Evolutionary conservation across 2,888 invertebrate species (phyloP), one percentile per base, ranked within the genome.

Genomic region (Dascillus cervinus): DNA sequence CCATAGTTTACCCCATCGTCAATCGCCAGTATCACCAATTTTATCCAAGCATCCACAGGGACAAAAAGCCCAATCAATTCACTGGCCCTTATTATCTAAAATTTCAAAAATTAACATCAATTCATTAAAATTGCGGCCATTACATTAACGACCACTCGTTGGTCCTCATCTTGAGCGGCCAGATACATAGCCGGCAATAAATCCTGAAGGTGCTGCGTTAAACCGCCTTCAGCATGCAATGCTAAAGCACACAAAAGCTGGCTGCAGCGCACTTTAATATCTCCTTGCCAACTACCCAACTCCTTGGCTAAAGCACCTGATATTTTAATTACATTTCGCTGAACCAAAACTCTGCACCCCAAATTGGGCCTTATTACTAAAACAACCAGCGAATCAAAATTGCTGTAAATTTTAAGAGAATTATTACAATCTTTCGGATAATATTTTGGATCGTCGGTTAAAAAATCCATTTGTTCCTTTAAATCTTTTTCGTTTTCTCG

Each of bases 401-500:
- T n/a, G 19, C n/a, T 22, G 11, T n/a, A 6, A n/a, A 9, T 6
- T 6, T 11, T 5, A 5, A 19, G 9, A 29, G 8, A 22, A 11
- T 23, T 40, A 47, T 53, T 63, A 75, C 76, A 64, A 45, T 71
- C 63, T 24, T 70, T 57, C 1, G 90, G 90, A 65, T 92, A 92
- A 57, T 89, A 82, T 3, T 66, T 54, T 0, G 80, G 79, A 2
- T 70, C 65, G 29, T 75, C 71, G 32, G 73, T 72, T 4, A 80
- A 70, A 58, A 83, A 87, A 60, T 92, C 88, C 28, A 84, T 63
- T 60, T 80, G 78, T 56, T 90, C 85, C 55, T 88, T 89, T 1
- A 92, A 64, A 38, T 94, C 89, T 23, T 79, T 75, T 52, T 91
- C 84, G 63, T 95, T 95, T 60, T 95, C 95, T 22, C 77, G 69